A percentile compares a stretch with the other conserved stretches of the same genome.
These are phyloP conservation scores for Megalopta genalis DNA, from an alignment of 1,140 invertebrate genomes.

Conservation along the genomic window DNA sequence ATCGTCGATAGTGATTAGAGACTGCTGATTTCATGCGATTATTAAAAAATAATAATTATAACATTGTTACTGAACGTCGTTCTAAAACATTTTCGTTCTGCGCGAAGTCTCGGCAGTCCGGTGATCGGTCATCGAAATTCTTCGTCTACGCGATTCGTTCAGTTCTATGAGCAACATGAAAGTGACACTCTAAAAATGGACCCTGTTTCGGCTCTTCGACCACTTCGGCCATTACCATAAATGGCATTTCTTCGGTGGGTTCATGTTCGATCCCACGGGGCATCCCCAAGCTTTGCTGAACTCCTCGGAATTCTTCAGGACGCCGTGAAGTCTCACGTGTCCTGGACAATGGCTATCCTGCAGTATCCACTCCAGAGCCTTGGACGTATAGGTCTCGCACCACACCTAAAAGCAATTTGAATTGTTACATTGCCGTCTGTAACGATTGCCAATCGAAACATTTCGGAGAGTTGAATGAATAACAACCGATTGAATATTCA, in stretches of 20 bases:
- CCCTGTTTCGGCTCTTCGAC: background rate
- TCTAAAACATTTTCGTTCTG: too few species aligned
- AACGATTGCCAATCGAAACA: background rate
- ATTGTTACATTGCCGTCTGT: background rate
- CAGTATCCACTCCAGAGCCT: constrained; percentile 84
- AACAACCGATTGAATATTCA: background rate
- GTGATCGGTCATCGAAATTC: too few species aligned
- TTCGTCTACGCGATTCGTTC: background rate
- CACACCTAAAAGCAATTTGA: constrained; percentile 83
- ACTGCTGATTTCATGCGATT: too few species aligned
- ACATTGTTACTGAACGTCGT: too few species aligned
- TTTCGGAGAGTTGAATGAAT: background rate
- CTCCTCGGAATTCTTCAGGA: constrained; percentile 91
- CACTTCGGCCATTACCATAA: constrained; percentile 80
- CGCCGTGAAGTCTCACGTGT: constrained; percentile 88
- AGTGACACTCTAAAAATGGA: background rate
- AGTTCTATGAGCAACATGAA: background rate
- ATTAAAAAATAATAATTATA: too few species aligned
- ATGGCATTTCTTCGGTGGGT: constrained; percentile 89
- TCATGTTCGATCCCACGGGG: constrained; percentile 87
- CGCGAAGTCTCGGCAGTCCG: too few species aligned
- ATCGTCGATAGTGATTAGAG: too few species aligned
- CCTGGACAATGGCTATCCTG: constrained; percentile 89
- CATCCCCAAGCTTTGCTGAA: constrained; percentile 92
- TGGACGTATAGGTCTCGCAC: constrained; percentile 86